Evolutionary conservation across 2,888 invertebrate genomes (phyloP).

Genomic region (Standfussiana lucernea): DNA sequence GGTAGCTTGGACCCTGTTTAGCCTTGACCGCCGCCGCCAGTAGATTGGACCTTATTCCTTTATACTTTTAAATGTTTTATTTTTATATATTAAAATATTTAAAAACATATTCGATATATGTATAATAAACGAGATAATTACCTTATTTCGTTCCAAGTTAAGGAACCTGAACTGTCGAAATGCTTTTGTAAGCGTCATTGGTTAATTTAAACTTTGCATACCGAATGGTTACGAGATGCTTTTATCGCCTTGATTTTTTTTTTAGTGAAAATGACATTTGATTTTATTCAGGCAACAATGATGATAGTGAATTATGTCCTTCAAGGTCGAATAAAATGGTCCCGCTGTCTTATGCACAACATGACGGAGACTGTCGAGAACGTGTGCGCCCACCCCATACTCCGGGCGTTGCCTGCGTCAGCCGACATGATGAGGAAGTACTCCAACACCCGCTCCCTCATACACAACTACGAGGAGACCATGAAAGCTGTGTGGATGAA

Average conservation of each 20-base stretch:
- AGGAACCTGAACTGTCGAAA: background rate
- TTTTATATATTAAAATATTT: too few species aligned
- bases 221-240: background rate
- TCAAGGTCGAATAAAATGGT: constrained; percentile 95
- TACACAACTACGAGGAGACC: constrained; percentile 94
- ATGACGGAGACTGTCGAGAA: constrained; percentile 95
- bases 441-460: constrained; percentile 93
- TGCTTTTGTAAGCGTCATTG: background rate
- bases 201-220: background rate
- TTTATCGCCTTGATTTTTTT: too few species aligned
- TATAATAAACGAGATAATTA: too few species aligned
- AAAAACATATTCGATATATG: too few species aligned
- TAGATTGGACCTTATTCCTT: too few species aligned
- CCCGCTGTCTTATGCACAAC: constrained; percentile 94
- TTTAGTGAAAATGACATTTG: background rate
- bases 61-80: too few species aligned
- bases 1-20: too few species aligned
- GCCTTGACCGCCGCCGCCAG: too few species aligned
- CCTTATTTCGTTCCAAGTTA: too few species aligned
- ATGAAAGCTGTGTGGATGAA: constrained; percentile 96
- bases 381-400: constrained; percentile 94
- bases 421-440: constrained; percentile 94
- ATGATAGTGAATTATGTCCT: background rate
- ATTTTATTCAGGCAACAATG: background rate
- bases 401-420: constrained; percentile 93